Base-by-base conservation (phyloP, 2,888 invertebrate genomes). In the Nephrotoma guestfalica region DNA sequence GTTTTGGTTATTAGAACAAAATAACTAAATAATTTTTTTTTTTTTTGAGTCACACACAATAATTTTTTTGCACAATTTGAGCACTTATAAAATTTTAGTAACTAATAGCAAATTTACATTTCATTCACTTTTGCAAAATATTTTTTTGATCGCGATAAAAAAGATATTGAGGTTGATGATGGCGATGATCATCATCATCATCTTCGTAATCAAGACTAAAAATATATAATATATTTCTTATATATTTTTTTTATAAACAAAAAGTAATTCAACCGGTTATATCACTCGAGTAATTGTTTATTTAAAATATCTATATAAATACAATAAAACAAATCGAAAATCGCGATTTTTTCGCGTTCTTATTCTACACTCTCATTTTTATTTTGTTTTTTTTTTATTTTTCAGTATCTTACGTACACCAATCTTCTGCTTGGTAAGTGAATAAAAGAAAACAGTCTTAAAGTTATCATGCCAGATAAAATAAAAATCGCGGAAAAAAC, bases 261-360 rank as follows among this genome's bases (percentile, higher is more conserved):
- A 43, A 85, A 85, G 85, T 85, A 85, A 85, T 85, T 85, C 85
- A 85, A 85, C 85, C 85, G 85, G 85, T 85, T 85, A 85, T 85
- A 85, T 85, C 85, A 85, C 43, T 85, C 85, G 85, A 30, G 71
- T 43, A 85, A 85, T 85, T 85, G 85, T 85, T 85, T 85, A 85
- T 85, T 85, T 85, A 84, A 84, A 84, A 84, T 71, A 71, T 71
- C 71, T 71, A 71, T 71, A 71, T 71, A 71, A 71, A 71, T 42
- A 84, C 41, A 84, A 84, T 84, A 41, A 84, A 84, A 84, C 41
- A 84, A 84, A 84, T 84, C 84, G 42, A 84, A 84, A 84, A 84
- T 84, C 84, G 71, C 71, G 71, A 71, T 30, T 71, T 30, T 71
- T 71, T 71, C 71, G 71, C 71, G 71, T 71, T 71, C 71, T 71